Conservation (phyloP, 2,888 invertebrate genomes). For the Dryomyza anilis region DNA sequence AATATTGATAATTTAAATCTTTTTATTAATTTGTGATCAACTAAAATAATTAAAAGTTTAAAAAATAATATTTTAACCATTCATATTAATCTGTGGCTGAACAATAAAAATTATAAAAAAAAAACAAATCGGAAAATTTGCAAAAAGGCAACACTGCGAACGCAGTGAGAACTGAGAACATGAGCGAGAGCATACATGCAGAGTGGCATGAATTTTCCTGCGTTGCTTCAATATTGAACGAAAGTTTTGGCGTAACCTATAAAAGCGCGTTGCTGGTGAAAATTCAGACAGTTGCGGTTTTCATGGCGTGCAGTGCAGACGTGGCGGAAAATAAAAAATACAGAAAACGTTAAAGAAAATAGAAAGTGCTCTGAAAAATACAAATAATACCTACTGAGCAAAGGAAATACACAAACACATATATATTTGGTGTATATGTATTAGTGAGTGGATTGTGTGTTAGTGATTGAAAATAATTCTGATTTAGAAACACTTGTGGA, state of each 20-base stretch:
- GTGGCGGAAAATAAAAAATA: slow-evolving; percentile 20
- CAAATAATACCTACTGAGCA: too few species aligned
- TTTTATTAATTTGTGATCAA: too few species aligned
- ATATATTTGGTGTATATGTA: not conserved
- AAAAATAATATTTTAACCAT: too few species aligned
- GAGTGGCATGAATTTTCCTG: slow-evolving; percentile 13
- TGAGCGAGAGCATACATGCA: not conserved
- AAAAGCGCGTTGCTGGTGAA: slow-evolving; percentile 39
- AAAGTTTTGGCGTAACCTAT: slow-evolving; percentile 41
- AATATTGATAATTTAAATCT: too few species aligned
- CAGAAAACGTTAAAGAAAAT: not conserved
- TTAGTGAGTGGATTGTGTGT: not conserved
- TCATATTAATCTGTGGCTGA: too few species aligned
- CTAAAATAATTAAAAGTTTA: too few species aligned
- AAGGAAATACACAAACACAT: too few species aligned
- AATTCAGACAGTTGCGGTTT: slow-evolving; percentile 48
- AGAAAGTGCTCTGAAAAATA: too few species aligned
- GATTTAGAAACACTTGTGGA: too few species aligned
- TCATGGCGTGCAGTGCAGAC: slow-evolving; percentile 33
- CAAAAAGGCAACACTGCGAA: not conserved
- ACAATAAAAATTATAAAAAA: not conserved
- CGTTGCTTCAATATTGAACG: slow-evolving; percentile 45
- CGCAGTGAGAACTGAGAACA: not conserved
- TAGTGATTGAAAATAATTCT: too few species aligned
- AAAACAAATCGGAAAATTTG: not conserved